These are phyloP conservation scores for Atherinomorus stipes DNA, from an alignment of 2,113 vertebrate genomes.

Conservation along the genomic window DNA sequence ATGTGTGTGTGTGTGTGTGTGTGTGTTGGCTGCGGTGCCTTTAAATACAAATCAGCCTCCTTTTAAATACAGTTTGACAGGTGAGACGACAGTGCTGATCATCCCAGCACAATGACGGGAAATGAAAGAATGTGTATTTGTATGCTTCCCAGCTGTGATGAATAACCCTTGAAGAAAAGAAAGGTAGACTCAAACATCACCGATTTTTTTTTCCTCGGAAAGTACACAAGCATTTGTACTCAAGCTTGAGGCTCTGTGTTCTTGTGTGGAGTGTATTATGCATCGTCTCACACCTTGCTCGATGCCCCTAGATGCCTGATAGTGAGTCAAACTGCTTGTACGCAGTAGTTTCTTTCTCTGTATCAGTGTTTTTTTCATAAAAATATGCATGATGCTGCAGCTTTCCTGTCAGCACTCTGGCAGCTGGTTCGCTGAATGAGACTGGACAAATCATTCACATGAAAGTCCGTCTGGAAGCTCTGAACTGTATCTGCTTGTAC, in stretches of 20 bases:
- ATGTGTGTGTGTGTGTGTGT: conserved; percentile 1
- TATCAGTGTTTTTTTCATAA: conserved; percentile 35
- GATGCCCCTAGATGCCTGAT: conserved; percentile 48
- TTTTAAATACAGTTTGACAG: conserved; percentile 55
- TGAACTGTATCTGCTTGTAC: not conserved
- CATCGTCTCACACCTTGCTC: conserved; percentile 28
- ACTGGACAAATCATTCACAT: conserved; percentile 31
- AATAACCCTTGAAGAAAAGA: conserved; percentile 34
- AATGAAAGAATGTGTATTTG: conserved; percentile 12
- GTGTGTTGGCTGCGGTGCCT: conserved; percentile 12
- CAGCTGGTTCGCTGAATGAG: conserved; percentile 11
- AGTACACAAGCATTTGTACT: conserved; percentile 30
- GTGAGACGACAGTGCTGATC: conserved; percentile 45
- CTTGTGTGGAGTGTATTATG: conserved; percentile 42
- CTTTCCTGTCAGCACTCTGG: conserved; percentile 26
- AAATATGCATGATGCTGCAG: conserved; percentile 56
- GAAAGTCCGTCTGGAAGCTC: conserved; percentile 4
- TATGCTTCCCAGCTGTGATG: conserved; percentile 38
- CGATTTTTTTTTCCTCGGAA: conserved; percentile 32
- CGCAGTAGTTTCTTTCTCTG: not conserved
- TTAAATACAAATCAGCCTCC: conserved; percentile 47
- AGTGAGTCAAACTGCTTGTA: conserved; percentile 44
- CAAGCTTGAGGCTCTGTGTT: conserved; percentile 21
- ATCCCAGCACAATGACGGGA: conserved; percentile 25
- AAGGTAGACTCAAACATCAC: conserved; percentile 30